These are phyloP conservation scores for Hypotaenidia okinawae DNA, from an alignment of 2,797 vertebrate species.

Conservation along the genomic window DNA sequence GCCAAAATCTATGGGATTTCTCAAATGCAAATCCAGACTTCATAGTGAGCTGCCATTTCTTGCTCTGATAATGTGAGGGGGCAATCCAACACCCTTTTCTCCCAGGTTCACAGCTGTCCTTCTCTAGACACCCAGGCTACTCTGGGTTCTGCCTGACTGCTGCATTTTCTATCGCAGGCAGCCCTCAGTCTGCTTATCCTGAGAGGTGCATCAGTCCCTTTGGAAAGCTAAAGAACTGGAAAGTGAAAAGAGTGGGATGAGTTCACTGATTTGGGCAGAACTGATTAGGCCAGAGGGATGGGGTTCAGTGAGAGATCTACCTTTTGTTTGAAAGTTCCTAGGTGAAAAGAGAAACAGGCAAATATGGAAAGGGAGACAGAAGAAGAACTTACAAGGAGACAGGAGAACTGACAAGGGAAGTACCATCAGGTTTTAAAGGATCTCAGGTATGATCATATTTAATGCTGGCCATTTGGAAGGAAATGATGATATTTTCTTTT, in stretches of 20 bases:
- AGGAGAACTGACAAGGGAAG: neutral
- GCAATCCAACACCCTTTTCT: neutral
- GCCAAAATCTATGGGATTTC: neutral
- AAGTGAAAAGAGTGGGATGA: neutral
- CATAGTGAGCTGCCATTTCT: neutral
- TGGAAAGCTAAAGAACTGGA: neutral
- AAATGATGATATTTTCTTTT: neutral
- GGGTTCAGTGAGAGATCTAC: neutral
- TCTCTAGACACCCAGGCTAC: neutral
- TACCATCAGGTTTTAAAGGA: neutral
- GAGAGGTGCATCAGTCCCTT: neutral
- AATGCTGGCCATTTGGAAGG: neutral
- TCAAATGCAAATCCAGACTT: neutral
- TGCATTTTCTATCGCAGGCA: neutral
- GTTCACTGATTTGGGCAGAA: neutral
- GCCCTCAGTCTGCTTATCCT: neutral
- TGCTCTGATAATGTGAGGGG: accelerated
- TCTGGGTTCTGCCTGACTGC: neutral
- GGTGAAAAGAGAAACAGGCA: neutral
- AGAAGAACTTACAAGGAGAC: neutral
- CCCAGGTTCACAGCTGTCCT: neutral
- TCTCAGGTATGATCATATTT: neutral
- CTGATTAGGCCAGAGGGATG: neutral
- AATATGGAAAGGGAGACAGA: neutral
- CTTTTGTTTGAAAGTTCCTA: neutral